Base-by-base conservation (phyloP, 1,140 invertebrate species). In the Drosophila mauritiana region DNA sequence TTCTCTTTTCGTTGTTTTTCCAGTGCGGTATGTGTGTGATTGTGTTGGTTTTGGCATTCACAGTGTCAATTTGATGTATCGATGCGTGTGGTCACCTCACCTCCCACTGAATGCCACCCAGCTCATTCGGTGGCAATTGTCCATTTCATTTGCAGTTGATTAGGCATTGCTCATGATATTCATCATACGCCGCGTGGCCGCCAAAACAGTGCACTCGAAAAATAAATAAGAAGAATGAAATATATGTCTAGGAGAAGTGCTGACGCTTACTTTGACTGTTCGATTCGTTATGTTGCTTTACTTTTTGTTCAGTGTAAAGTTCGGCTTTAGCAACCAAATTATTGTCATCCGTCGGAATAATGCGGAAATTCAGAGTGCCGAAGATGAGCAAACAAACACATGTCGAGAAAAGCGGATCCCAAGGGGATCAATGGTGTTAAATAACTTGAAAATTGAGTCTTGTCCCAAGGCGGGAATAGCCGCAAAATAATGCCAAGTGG, bases 111-210 rank as follows among this genome's bases (percentile, higher is more conserved):
- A 56, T 27, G 2, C 37, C 22, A 13, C 15, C 49, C 20, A 3
- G 40, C 22, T 27, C 12, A n/a, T 25, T 27, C 53, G 53, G 34
- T 76, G 67, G 74, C 80, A 88, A 88, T 89, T 89, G 83, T 89
- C 80, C 84, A 88, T 88, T 88, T 88, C 84, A 88, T 88, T 88
- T 88, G 80, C 84, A 83, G 84, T 88, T 88, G 79, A 89, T 88
- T 89, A 89, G 80, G 72, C 84, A 65, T 65, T 57, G 61, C 79
- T 58, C 59, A 48, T 61, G 72, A 80, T 83, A 88, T 88, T 83
- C 84, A 89, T 88, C 84, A 89, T 83, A 80, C 75, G 83, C 67
- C 63, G 40, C n/a, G 65, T 80, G 72, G 69, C 5, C 69, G n/a
- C 12, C 49, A 42, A 56, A 64, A 48, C 36, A 54, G 12, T 11